phyloP scores from a whole-genome alignment of 1,140 invertebrate genomes.

The Drosophila nigromelanica region DNA sequence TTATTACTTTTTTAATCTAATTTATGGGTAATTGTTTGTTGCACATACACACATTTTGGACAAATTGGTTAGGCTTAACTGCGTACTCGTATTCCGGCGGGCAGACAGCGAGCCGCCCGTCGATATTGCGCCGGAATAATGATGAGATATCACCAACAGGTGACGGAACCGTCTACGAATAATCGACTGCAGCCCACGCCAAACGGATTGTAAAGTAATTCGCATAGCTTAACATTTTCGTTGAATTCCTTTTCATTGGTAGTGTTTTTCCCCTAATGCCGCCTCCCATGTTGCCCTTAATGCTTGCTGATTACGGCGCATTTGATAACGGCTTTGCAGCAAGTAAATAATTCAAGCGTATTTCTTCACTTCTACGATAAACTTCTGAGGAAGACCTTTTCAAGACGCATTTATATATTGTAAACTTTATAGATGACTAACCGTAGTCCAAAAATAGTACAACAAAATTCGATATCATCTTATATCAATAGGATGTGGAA shows the following conservation, averaged over 20 bases:
- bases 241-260: conserved; percentile 36
- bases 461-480: neutral
- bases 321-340: conserved; percentile 13
- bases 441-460: neutral
- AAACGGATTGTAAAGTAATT: conserved; percentile 26
- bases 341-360: too few relatives aligned
- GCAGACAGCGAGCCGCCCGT: conserved; percentile 25
- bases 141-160: conserved; percentile 14
- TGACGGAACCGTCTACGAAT: conserved; percentile 21
- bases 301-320: conserved; percentile 9
- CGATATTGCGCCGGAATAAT: conserved; percentile 24
- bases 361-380: conserved; percentile 8
- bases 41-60: neutral
- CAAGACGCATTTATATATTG: conserved; percentile 20
- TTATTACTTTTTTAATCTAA: conserved; percentile 26
- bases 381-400: conserved; percentile 34
- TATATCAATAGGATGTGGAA: too few relatives aligned
- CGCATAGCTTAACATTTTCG: conserved; percentile 16
- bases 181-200: conserved; percentile 21
- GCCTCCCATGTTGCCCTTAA: too few relatives aligned
- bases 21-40: conserved; percentile 25
- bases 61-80: conserved; percentile 33
- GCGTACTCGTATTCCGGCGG: conserved; percentile 6
- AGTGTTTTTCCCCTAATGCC: neutral
- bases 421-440: neutral